Conservation (phyloP, 2,113 vertebrate species). For the Aspidoscelis tigris region DNA sequence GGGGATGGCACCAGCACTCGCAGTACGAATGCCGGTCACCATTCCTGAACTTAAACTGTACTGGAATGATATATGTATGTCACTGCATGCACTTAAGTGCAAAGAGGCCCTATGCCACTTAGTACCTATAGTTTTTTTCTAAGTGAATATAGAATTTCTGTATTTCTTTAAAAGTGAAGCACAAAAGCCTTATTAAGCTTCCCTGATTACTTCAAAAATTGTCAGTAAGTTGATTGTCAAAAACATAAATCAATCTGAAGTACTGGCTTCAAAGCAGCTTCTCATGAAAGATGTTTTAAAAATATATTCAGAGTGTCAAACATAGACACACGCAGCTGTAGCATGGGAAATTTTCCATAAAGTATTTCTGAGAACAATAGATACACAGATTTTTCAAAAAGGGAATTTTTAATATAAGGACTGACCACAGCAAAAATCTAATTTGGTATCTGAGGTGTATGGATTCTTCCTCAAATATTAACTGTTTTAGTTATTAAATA, state of each 20-base stretch:
- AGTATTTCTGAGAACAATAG: not conserved
- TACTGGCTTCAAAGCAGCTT: not conserved
- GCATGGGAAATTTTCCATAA: not conserved
- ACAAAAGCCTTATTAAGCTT: not conserved
- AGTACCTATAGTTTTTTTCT: not conserved
- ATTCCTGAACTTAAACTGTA: too few relatives aligned
- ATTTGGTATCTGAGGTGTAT: not conserved
- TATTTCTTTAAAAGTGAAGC: slow-evolving; percentile 17
- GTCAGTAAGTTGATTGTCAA: not conserved
- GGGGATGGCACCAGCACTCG: too few relatives aligned
- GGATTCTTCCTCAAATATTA: not conserved
- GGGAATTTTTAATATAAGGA: not conserved
- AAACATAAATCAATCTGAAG: not conserved
- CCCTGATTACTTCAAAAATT: not conserved
- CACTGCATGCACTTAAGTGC: too few relatives aligned
- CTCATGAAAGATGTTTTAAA: not conserved
- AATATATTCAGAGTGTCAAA: not conserved
- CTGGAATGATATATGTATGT: too few relatives aligned
- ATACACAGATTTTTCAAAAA: not conserved
- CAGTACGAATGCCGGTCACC: too few relatives aligned
- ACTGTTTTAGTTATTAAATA: not conserved
- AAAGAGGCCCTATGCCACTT: not conserved
- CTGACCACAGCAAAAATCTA: not conserved
- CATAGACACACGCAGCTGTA: not conserved
- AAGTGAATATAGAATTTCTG: not conserved